Conservation (phyloP, 2,888 invertebrate species). For the Lymantria dispar region DNA sequence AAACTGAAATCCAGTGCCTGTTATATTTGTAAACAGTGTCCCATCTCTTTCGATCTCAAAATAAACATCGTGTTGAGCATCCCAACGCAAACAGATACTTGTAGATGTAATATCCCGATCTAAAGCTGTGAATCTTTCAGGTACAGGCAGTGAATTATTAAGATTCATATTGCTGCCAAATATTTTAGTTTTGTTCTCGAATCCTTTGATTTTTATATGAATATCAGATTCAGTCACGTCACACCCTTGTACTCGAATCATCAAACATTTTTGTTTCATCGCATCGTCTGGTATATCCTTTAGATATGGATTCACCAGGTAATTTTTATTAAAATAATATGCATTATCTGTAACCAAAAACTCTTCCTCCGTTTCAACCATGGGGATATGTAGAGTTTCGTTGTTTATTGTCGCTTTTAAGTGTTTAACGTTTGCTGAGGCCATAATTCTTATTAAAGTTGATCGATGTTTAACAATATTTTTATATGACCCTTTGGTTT, state of each 20-base stretch:
- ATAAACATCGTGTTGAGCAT: constrained; percentile 36
- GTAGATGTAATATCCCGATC: constrained; percentile 43
- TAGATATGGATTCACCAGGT: constrained; percentile 57
- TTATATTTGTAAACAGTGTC: constrained; percentile 54
- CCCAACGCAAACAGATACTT: constrained; percentile 54
- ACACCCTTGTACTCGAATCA: constrained; percentile 56
- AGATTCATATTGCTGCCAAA: constrained; percentile 39
- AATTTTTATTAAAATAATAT: constrained; percentile 54
- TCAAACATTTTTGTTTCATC: constrained; percentile 50
- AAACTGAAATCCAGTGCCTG: constrained; percentile 43
- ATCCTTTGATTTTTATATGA: constrained; percentile 57
- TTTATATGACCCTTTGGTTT: constrained; percentile 56
- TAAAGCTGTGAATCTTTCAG: constrained; percentile 37
- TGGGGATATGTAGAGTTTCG: constrained; percentile 38
- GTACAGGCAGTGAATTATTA: constrained; percentile 34
- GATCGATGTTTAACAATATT: constrained; percentile 53
- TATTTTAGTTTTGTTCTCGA: constrained; percentile 39
- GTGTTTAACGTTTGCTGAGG: constrained; percentile 40
- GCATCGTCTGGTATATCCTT: constrained; percentile 26
- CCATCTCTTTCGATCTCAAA: constrained; percentile 69
- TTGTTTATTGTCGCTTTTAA: constrained; percentile 57
- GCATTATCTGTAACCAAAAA: constrained; percentile 50
- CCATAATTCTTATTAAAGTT: constrained; percentile 60
- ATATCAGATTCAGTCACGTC: constrained; percentile 55
- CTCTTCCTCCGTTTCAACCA: constrained; percentile 48